Percentiles rank a stretch among this genome's conserved stretches.
phyloP scores from a whole-genome alignment of 1,140 invertebrate genomes.

The Papilio polyxenes region DNA sequence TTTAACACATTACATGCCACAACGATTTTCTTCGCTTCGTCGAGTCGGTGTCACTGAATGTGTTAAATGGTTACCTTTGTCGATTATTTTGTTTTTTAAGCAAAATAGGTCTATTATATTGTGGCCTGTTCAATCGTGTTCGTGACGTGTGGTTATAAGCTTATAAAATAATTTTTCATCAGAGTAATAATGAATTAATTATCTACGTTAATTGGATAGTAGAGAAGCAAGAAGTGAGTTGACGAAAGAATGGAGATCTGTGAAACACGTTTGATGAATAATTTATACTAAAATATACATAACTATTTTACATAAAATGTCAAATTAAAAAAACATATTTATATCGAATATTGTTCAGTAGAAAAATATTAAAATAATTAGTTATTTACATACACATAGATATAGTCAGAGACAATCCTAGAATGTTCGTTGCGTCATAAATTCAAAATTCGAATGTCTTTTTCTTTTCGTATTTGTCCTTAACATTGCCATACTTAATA shows the following conservation, averaged over 20 bases:
- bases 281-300: background rate
- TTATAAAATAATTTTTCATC: background rate
- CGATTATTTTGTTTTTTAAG: background rate
- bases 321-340: slow-evolving; percentile 3
- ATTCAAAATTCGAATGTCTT: background rate
- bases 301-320: background rate
- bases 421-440: background rate
- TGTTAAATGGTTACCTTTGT: no score
- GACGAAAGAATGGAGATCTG: background rate
- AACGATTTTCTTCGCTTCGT: no score
- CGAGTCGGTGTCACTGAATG: no score
- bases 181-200: background rate
- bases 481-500: background rate
- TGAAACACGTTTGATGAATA: background rate
- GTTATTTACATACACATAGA: background rate
- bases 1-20: no score
- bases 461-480: background rate
- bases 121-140: background rate
- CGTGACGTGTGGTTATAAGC: background rate
- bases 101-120: background rate
- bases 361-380: background rate
- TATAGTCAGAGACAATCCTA: background rate
- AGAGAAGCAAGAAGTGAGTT: background rate
- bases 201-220: background rate
- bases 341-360: background rate